Evolutionary conservation across 2,113 vertebrate species (phyloP).

Genomic region (Ursus arctos): DNA sequence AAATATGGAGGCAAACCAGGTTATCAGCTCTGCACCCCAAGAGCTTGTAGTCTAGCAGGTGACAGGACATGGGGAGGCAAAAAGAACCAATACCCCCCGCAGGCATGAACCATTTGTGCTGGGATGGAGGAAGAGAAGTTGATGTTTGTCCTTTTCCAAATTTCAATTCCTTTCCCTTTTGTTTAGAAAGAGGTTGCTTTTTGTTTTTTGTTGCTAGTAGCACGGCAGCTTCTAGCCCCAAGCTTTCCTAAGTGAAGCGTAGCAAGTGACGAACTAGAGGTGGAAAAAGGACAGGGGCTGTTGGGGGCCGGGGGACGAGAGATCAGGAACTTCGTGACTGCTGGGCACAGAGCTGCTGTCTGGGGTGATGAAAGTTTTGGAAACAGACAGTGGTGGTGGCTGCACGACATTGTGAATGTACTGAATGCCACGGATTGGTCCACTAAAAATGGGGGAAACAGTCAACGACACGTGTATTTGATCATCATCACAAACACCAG

Average conservation of each 20-base stretch:
- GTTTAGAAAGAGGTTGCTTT: neutral
- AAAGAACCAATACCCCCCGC: fast-evolving
- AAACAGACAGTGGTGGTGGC: neutral
- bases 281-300: neutral
- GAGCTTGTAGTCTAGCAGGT: neutral
- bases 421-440: neutral
- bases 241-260: neutral
- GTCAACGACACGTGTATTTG: neutral
- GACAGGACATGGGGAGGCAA: neutral
- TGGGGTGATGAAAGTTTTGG: neutral
- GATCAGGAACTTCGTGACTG: neutral
- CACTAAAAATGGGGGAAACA: neutral
- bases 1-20: neutral
- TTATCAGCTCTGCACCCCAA: neutral
- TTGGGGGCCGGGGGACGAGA: neutral
- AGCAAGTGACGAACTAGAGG: neutral
- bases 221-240: neutral
- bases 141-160: neutral
- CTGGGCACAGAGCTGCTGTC: neutral
- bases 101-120: neutral
- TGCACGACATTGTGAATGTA: neutral
- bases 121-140: neutral
- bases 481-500: neutral
- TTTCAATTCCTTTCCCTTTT: neutral
- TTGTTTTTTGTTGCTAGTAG: neutral